Evolutionary conservation across 2,797 vertebrate species (phyloP), one percentile per base, ranked within the genome.

Genomic region (Typhlichthys subterraneus): DNA sequence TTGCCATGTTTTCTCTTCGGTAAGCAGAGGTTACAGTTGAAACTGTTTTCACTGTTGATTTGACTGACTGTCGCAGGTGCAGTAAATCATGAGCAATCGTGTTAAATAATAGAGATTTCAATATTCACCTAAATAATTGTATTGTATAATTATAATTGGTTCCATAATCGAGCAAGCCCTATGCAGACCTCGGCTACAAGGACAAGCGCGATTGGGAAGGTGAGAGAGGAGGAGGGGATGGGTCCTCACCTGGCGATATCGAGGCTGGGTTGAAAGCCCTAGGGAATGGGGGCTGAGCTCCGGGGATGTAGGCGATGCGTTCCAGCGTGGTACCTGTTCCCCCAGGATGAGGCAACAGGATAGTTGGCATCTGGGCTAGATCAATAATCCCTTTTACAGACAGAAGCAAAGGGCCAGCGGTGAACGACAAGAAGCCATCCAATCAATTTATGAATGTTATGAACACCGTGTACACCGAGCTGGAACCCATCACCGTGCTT

Each of bases 361-460:
- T 97, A 85, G 98, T 94, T 87, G 97, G 95, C 98, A 99, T 99
- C 87, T 97, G 97, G 91, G 95, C 97, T 93, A 99, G 92, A 92
- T 99, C 98, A 92, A 99, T 99, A 85, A 99, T 99, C 90, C 97
- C 98, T 99, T 93, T 92, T 93, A 91, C 93, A 94, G 92, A 94
- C 93, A 94, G 93, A 94, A 94, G 93, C 93, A 94, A 93, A 94
- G 92, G 93, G 92, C 92, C 93, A 93, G 81, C 84, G 85, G 84
- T 94, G 88, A 94, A 90, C 88, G 93, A 89, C 87, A 90, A 87
- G 72, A 90, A 90, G 81, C 64, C 74, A 91, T 89, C 77, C 79
- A 79, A 89, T 82, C 70, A 87, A 78, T 87, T 84, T 83, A 75
- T 85, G 65, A 86, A 89, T 81, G 79, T 81, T 12, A 76, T 83